Conservation (phyloP, 1,140 invertebrate species). For the Carposina sasakii region DNA sequence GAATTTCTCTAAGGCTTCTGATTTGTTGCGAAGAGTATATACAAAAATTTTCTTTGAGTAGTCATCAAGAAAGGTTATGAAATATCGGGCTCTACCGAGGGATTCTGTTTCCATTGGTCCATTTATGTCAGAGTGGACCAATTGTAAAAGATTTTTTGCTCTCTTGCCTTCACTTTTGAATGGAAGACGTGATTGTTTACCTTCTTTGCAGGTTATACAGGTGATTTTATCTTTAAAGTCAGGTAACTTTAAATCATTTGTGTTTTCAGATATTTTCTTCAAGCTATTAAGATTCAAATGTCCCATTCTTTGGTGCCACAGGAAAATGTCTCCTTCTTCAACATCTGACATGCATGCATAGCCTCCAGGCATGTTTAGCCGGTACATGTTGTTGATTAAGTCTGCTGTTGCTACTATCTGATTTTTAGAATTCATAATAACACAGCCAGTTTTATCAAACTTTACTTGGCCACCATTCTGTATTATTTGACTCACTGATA, state of each 20-base stretch:
- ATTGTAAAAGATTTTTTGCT: neutral
- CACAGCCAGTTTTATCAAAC: constrained; percentile 28
- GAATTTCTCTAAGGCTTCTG: constrained; percentile 38
- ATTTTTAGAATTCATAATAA: constrained; percentile 22
- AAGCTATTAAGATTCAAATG: constrained; percentile 32
- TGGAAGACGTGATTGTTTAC: constrained; percentile 29
- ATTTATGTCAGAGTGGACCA: constrained; percentile 35
- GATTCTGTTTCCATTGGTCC: constrained; percentile 47
- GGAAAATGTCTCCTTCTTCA: constrained; percentile 19
- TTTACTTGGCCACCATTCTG: constrained; percentile 31
- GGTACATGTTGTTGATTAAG: constrained; percentile 24
- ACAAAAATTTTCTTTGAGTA: constrained; percentile 38
- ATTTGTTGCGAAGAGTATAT: constrained; percentile 52
- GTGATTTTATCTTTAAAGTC: constrained; percentile 20
- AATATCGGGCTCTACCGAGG: constrained; percentile 39
- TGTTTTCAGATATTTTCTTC: too few species aligned
- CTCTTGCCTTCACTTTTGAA: constrained; percentile 7
- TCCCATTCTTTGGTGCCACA: constrained; percentile 34
- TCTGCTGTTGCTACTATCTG: constrained; percentile 22
- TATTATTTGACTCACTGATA: too few species aligned
- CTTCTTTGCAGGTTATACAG: constrained; percentile 26
- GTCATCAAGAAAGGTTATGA: constrained; percentile 60
- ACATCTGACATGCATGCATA: constrained; percentile 30
- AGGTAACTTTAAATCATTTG: constrained; percentile 21
- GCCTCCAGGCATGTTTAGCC: constrained; percentile 15